phyloP scores from a whole-genome alignment of 2,113 vertebrate genomes.

The Glaucidium brasilianum region DNA sequence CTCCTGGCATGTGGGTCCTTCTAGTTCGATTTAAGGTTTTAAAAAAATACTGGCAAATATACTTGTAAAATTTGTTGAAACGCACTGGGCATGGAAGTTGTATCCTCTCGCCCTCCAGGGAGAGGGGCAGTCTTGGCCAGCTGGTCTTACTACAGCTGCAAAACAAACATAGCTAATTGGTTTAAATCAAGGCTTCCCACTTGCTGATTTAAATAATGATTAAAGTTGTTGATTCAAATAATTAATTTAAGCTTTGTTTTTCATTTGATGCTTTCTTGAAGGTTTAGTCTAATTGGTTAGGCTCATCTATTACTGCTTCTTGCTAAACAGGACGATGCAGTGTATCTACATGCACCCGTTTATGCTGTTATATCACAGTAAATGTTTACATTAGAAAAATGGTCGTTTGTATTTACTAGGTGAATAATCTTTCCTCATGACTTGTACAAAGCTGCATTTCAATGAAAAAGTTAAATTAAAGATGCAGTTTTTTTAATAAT shows the following conservation, averaged over 20 bases:
- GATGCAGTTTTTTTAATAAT: neutral
- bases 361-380: neutral
- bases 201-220: neutral
- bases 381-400: neutral
- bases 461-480: neutral
- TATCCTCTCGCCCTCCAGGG: neutral
- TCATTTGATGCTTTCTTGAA: neutral
- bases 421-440: neutral
- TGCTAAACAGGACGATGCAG: neutral
- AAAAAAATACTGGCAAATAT: neutral
- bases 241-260: neutral
- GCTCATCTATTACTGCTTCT: neutral
- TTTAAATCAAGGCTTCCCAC: neutral
- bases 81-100: accelerated
- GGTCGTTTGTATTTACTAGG: neutral
- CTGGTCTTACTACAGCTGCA: neutral
- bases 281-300: neutral
- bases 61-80: neutral
- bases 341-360: neutral
- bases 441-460: neutral
- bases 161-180: neutral
- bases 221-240: neutral
- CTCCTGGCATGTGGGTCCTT: neutral
- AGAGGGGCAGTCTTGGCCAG: neutral
- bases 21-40: neutral